A percentile compares a stretch with the other conserved stretches of the same genome.
Evolutionary conservation across 2,888 invertebrate species (phyloP).

Genomic region (Athalia rosae): DNA sequence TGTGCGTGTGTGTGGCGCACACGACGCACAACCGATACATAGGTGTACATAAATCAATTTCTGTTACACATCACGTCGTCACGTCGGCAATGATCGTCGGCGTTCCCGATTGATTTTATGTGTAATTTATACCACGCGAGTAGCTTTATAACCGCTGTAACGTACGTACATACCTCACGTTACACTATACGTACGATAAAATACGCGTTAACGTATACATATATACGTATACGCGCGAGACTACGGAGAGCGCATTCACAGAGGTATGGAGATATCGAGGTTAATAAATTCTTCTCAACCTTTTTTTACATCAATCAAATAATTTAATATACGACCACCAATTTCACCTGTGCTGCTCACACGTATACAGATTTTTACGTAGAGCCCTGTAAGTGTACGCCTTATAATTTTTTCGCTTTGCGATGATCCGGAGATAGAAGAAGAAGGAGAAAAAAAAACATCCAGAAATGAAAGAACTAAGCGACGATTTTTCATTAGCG

Average conservation of each 20-base stretch:
- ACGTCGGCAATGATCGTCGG: neutral
- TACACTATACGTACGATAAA: neutral
- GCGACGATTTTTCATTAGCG: neutral
- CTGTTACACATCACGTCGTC: neutral
- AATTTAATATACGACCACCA: slow-evolving; percentile 21
- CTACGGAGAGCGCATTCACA: no score
- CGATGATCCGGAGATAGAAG: neutral
- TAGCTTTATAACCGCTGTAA: neutral
- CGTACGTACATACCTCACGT: neutral
- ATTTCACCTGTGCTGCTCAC: slow-evolving; percentile 13
- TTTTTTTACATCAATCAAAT: slow-evolving; percentile 39
- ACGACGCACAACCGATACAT: neutral
- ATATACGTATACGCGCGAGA: neutral
- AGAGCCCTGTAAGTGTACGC: neutral
- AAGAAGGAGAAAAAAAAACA: no score
- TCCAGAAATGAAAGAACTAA: no score
- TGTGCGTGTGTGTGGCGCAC: no score
- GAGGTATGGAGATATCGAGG: slow-evolving; percentile 10
- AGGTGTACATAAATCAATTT: slow-evolving; percentile 28
- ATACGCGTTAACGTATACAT: neutral
- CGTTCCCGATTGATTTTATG: neutral
- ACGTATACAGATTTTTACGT: neutral
- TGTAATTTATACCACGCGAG: slow-evolving; percentile 7
- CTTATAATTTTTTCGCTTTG: slow-evolving; percentile 4
- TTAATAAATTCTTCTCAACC: slow-evolving; percentile 31